Evolutionary conservation across 2,797 vertebrate species (phyloP), one percentile per base, ranked within the genome.

Genomic region (Agapornis canus): DNA sequence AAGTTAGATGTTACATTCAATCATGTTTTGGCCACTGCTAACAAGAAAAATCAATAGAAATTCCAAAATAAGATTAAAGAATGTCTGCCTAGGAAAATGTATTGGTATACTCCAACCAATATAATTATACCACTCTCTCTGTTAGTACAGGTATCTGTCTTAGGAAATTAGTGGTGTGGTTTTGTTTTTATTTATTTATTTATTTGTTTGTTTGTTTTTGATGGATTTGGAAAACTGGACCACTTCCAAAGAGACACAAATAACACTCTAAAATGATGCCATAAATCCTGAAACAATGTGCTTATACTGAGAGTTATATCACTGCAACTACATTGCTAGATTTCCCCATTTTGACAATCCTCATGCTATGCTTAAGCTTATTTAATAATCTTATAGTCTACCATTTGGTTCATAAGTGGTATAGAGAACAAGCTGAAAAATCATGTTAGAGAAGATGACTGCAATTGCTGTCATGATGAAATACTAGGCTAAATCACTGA

Each of bases 391-490:
- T n/a, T 16, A 13, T 4, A 90, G 73, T 19, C 18, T 43, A 6
- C 5, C 45, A 45, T 21, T 90, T 17, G 54, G 66, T 8, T 43
- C 70, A 14, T 20, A 21, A 92, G 35, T 5, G 20, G 11, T 19
- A 51, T 5, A 52, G n/a, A 51, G n/a, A 51, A 27, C 0, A 87
- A 88, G 79, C 61, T 72, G 70, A 66, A 68, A 72, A 83, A 39
- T 37, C 49, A 9, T 1, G 5, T 31, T 32, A 57, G 11, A 72
- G 64, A 51, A 65, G 57, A 72, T 29, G 59, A 29, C 31, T 94
- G 68, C 59, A 52, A 23, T 29, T 65, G 80, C 82, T 91, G 82
- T 23, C 89, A 54, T 11, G 18, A 42, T 39, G 84, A 84, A 91
- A 82, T 5, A 32, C 45, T 64, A 47, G 39, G 27, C 18, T 12